Conservation (phyloP, 2,113 vertebrate species). For the Sorex fumeus region DNA sequence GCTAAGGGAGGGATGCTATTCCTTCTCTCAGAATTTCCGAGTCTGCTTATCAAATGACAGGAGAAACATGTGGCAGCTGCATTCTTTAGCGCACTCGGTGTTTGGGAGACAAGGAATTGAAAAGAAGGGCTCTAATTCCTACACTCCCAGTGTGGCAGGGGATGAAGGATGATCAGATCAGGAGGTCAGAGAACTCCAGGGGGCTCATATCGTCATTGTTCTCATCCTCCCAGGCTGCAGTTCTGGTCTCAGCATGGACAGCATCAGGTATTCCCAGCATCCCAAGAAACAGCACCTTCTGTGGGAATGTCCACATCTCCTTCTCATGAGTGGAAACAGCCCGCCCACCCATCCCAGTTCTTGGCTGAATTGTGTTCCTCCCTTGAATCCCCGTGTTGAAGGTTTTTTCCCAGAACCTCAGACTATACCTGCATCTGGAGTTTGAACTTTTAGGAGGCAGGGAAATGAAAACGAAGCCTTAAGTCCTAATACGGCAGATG, state of each 20-base stretch:
- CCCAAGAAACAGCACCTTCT: too few species aligned
- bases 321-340: neutral
- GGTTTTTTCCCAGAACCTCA: too few species aligned
- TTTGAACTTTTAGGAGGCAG: too few species aligned
- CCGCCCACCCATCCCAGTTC: too few species aligned
- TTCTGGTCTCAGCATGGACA: neutral
- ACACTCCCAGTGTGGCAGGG: neutral
- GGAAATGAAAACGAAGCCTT: too few species aligned
- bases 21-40: constrained; percentile 41
- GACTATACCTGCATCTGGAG: too few species aligned
- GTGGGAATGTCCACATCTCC: fast-evolving
- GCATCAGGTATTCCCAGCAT: neutral
- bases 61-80: neutral
- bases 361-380: neutral
- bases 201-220: neutral
- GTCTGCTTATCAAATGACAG: constrained; percentile 72
- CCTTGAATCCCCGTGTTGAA: neutral
- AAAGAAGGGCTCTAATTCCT: too few species aligned
- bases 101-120: too few species aligned
- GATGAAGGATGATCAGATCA: neutral
- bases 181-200: neutral
- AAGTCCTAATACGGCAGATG: neutral
- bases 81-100: too few species aligned
- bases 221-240: neutral
- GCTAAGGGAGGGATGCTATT: neutral